Evolutionary conservation across 2,113 vertebrate genomes (phyloP).

Genomic region (Sorex araneus): DNA sequence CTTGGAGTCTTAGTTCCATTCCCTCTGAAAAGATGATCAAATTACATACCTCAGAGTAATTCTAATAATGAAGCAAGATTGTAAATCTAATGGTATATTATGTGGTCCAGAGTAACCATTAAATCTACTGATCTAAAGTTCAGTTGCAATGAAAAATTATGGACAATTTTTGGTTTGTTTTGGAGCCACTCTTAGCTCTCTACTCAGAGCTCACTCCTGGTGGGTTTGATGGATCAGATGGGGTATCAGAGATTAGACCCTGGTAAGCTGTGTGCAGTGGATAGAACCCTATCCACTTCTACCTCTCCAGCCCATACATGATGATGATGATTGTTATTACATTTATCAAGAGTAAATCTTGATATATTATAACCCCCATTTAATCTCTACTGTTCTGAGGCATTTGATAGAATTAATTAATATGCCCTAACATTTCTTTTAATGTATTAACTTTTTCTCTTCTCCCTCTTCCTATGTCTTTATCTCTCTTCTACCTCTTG

Average conservation of each 20-base stretch:
- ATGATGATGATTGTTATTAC: not conserved
- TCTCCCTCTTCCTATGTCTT: not conserved
- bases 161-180: not conserved
- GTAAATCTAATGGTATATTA: not conserved
- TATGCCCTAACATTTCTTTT: not conserved
- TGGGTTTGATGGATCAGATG: no score
- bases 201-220: no score
- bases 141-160: not conserved
- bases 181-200: no score
- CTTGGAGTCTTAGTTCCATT: not conserved
- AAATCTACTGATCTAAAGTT: not conserved
- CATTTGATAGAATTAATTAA: not conserved
- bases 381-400: not conserved
- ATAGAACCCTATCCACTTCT: no score
- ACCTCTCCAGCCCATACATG: not conserved
- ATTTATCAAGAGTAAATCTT: not conserved
- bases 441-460: not conserved
- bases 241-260: no score
- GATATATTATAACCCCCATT: conserved; percentile 1
- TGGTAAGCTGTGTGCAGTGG: no score
- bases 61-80: not conserved
- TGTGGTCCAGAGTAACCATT: not conserved
- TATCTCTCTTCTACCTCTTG: not conserved
- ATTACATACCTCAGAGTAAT: not conserved
- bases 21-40: not conserved